Conservation (phyloP, 2,113 vertebrate species). For the Hyperopisus bebe region DNA sequence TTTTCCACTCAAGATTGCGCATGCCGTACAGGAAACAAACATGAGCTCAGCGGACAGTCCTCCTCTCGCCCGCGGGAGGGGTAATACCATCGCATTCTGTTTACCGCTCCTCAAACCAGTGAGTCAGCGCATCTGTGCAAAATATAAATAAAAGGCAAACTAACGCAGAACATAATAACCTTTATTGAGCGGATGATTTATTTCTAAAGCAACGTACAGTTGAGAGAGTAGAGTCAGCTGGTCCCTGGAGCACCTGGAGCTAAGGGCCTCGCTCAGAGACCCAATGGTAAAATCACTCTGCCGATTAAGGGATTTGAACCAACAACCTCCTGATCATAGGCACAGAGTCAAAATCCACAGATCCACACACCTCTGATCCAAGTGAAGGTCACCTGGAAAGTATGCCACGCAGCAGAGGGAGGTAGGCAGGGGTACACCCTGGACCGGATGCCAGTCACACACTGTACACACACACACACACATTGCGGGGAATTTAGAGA, state of each 20-base stretch:
- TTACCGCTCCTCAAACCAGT: neutral
- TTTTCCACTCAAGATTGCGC: conserved; percentile 16
- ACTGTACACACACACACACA: neutral
- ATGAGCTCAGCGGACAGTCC: neutral
- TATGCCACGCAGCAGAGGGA: neutral
- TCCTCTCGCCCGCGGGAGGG: neutral
- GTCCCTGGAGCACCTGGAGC: neutral
- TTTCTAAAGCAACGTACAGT: neutral
- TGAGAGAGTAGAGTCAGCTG: neutral
- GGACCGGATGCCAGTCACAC: neutral
- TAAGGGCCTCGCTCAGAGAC: no score
- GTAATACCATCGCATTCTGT: neutral
- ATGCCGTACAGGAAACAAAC: conserved; percentile 2
- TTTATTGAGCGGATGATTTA: neutral
- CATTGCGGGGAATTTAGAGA: neutral
- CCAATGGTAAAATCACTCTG: neutral
- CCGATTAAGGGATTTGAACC: neutral
- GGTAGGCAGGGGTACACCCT: neutral
- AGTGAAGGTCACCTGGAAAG: neutral
- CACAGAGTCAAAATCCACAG: neutral
- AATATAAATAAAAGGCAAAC: neutral
- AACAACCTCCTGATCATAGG: neutral
- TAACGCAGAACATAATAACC: neutral
- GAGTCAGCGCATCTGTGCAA: neutral
- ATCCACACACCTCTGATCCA: neutral